These are phyloP conservation scores for Scaptomyza hsui DNA, from an alignment of 1,140 invertebrate genomes.

Conservation along the genomic window DNA sequence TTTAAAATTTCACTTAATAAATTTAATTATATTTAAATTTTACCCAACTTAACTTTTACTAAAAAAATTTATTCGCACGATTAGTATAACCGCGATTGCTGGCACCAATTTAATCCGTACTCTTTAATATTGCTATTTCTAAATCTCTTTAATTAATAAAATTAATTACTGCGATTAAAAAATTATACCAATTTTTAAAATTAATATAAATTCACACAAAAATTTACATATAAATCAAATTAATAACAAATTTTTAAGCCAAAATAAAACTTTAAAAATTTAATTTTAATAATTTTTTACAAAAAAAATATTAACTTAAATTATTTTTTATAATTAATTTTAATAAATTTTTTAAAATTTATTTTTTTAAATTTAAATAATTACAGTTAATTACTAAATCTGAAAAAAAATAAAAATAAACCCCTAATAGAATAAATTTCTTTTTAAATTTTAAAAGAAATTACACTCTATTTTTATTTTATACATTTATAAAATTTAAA, in stretches of 20 bases:
- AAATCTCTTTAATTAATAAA: slow-evolving; percentile 83
- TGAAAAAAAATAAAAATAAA: slow-evolving; percentile 7
- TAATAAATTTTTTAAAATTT: not conserved
- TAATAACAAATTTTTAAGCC: slow-evolving; percentile 53
- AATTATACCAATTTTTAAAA: slow-evolving; percentile 48
- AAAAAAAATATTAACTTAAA: slow-evolving; percentile 15
- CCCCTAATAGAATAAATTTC: slow-evolving; percentile 1
- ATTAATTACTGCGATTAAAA: slow-evolving; percentile 63
- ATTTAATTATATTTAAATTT: slow-evolving; percentile 53
- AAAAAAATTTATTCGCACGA: slow-evolving; percentile 62
- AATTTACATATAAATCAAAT: slow-evolving; percentile 75
- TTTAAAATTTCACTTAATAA: slow-evolving; percentile 73
- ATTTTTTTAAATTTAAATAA: no score
- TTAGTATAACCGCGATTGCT: slow-evolving; percentile 68
- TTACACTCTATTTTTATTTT: slow-evolving; percentile 1
- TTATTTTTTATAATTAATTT: not conserved
- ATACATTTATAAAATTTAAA: slow-evolving; percentile 2
- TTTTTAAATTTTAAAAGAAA: slow-evolving; percentile 18
- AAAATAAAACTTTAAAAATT: slow-evolving; percentile 69
- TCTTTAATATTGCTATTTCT: slow-evolving; percentile 78
- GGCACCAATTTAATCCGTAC: slow-evolving; percentile 72
- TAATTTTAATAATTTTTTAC: slow-evolving; percentile 17
- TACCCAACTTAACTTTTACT: slow-evolving; percentile 49
- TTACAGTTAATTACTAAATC: slow-evolving; percentile 36
- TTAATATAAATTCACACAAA: slow-evolving; percentile 51